A percentile compares a stretch with the other conserved stretches of the same genome.
Evolutionary conservation across 2,797 vertebrate species (phyloP).

Genomic region (Nasua narica): DNA sequence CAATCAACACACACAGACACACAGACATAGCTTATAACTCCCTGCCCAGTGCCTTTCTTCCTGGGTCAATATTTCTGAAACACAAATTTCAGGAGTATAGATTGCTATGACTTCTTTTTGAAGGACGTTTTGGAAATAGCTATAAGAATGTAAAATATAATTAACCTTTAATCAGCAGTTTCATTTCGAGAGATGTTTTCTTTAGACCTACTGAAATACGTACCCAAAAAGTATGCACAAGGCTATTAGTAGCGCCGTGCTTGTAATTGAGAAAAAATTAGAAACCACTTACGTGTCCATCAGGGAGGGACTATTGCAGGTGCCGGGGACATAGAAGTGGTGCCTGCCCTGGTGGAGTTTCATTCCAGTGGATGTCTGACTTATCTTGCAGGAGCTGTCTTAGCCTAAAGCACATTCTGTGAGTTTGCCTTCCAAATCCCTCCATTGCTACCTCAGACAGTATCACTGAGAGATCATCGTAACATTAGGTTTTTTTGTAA

Average conservation of each 20-base stretch:
- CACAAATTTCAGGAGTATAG: neutral
- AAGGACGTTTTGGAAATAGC: neutral
- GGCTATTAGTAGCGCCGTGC: neutral
- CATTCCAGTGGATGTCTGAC: neutral
- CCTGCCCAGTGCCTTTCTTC: neutral
- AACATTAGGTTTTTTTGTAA: neutral
- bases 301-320: neutral
- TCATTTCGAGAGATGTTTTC: neutral
- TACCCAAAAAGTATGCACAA: neutral
- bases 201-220: neutral
- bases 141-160: neutral
- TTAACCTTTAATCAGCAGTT: neutral
- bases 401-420: neutral
- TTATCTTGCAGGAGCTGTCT: neutral
- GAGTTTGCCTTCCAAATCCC: neutral
- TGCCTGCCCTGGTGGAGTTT: accelerated
- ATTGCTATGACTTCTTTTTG: neutral
- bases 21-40: neutral
- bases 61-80: neutral
- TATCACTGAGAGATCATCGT: neutral
- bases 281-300: neutral
- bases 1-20: neutral
- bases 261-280: neutral
- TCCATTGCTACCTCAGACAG: neutral
- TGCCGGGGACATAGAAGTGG: neutral